These are phyloP conservation scores for Apogon talboti DNA, from an alignment of 2,797 vertebrate genomes.

Conservation along the genomic window DNA sequence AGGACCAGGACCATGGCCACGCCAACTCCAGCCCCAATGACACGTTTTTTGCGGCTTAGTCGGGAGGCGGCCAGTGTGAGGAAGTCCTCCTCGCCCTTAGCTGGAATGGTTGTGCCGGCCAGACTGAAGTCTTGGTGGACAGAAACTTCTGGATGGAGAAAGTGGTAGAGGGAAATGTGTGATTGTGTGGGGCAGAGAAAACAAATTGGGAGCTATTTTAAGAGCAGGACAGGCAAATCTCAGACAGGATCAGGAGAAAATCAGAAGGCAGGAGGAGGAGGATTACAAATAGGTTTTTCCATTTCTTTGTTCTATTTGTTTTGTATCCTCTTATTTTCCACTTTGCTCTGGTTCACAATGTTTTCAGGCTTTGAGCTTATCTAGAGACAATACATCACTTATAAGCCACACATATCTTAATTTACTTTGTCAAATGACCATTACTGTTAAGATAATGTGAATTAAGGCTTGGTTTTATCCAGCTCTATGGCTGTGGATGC, in stretches of 20 bases:
- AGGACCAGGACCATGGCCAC: slow-evolving; percentile 97
- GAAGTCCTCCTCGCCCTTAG: slow-evolving; percentile 95
- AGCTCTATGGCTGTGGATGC: slow-evolving; percentile 41
- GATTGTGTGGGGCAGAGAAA: slow-evolving; percentile 17
- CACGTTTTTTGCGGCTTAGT: slow-evolving; percentile 93
- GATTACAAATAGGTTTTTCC: slow-evolving; percentile 48
- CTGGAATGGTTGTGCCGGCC: slow-evolving; percentile 91
- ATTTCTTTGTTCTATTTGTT: slow-evolving; percentile 50
- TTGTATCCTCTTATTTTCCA: slow-evolving; percentile 41
- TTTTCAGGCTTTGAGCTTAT: slow-evolving; percentile 25
- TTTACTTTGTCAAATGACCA: slow-evolving; percentile 22
- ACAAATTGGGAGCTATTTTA: slow-evolving; percentile 41
- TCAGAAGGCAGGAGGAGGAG: slow-evolving; percentile 43
- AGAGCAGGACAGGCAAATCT: slow-evolving; percentile 22
- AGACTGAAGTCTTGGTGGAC: slow-evolving; percentile 75
- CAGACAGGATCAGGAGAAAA: slow-evolving; percentile 37
- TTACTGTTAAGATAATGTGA: slow-evolving; percentile 32
- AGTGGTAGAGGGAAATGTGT: slow-evolving; percentile 23
- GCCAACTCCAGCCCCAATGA: slow-evolving; percentile 93
- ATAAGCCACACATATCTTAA: slow-evolving; percentile 14
- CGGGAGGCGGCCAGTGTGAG: slow-evolving; percentile 95
- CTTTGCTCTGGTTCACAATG: slow-evolving; percentile 19
- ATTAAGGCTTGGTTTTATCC: slow-evolving; percentile 44
- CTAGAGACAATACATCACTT: slow-evolving; percentile 7
- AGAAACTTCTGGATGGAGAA: slow-evolving; percentile 56